A percentile compares a stretch with the other conserved stretches of the same genome.
These are phyloP conservation scores for Atta texana DNA, from an alignment of 1,140 invertebrate genomes.

Conservation along the genomic window DNA sequence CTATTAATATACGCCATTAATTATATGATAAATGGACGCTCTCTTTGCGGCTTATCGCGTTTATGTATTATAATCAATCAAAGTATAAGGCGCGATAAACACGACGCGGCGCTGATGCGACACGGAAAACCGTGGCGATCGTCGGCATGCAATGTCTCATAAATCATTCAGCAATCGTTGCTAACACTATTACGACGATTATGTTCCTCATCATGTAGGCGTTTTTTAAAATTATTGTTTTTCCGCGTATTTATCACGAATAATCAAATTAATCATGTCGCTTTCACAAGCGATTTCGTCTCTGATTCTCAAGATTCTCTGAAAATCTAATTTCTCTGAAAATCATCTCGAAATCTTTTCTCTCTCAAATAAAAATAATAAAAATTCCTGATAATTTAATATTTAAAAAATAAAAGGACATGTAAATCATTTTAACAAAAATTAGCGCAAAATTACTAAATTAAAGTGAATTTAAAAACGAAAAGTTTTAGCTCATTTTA, in stretches of 20 bases:
- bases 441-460: too few species aligned
- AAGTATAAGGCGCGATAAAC: conserved; percentile 42
- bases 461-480: too few species aligned
- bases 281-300: neutral
- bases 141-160: neutral
- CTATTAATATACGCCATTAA: conserved; percentile 32
- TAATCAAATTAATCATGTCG: neutral
- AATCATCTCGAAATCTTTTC: neutral
- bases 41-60: neutral
- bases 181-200: conserved; percentile 34
- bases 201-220: conserved; percentile 7
- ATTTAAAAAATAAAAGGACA: too few species aligned
- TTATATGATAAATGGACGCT: conserved; percentile 23
- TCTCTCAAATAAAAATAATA: too few species aligned
- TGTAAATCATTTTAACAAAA: too few species aligned
- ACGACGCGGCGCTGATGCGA: conserved; percentile 22
- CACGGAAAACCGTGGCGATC: conserved; percentile 19
- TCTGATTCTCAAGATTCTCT: neutral
- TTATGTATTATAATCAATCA: conserved; percentile 45
- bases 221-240: conserved; percentile 29
- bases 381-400: too few species aligned
- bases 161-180: conserved; percentile 46
- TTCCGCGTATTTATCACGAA: conserved; percentile 24
- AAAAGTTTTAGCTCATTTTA: too few species aligned
- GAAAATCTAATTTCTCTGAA: neutral